phyloP scores from a whole-genome alignment of 2,888 invertebrate genomes.

The Malthinus flaveolus region DNA sequence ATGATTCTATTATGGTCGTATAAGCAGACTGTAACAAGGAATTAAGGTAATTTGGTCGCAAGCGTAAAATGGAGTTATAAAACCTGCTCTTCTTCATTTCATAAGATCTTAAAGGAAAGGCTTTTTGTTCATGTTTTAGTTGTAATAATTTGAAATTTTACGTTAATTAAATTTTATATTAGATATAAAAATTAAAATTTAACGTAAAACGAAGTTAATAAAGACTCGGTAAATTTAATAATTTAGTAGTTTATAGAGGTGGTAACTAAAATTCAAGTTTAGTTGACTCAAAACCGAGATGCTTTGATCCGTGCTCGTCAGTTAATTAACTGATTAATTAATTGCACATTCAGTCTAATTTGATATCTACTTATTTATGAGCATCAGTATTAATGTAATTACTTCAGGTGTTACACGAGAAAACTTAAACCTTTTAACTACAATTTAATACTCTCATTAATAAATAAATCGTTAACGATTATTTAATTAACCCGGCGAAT shows the following conservation, averaged over 20 bases:
- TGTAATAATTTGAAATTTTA: constrained; percentile 49
- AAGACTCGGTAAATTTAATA: constrained; percentile 16
- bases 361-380: constrained; percentile 53
- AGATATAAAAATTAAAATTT: constrained; percentile 4
- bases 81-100: constrained; percentile 41
- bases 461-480: too few relatives aligned
- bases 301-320: constrained; percentile 53
- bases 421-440: constrained; percentile 25
- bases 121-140: constrained; percentile 41
- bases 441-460: constrained; percentile 15
- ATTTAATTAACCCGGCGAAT: too few relatives aligned
- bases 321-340: constrained; percentile 56
- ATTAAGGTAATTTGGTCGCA: constrained; percentile 50
- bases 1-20: constrained; percentile 48
- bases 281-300: constrained; percentile 30
- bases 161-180: constrained; percentile 43
- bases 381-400: constrained; percentile 54
- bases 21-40: constrained; percentile 48
- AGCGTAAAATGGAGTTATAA: constrained; percentile 51
- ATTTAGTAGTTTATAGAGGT: constrained; percentile 9
- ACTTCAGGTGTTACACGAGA: constrained; percentile 47
- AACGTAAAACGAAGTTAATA: constrained; percentile 4
- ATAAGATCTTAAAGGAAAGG: constrained; percentile 30
- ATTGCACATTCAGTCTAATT: constrained; percentile 54
- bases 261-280: constrained; percentile 26